Percentiles rank a stretch among this genome's conserved stretches.
phyloP scores from a whole-genome alignment of 1,140 invertebrate genomes.

The Drosophila sp. region DNA sequence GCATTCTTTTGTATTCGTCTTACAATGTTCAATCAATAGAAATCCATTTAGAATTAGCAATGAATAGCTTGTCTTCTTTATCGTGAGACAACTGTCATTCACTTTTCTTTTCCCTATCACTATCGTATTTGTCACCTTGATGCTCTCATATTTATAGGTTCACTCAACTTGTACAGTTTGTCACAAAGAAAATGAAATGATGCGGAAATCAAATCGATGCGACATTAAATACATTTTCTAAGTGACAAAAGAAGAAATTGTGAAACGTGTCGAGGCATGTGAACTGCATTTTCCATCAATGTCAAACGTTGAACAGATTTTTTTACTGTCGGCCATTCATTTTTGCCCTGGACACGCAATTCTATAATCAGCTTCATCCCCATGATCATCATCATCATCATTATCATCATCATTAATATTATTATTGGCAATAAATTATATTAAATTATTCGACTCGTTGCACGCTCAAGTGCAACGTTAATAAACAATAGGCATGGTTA shows the following conservation, averaged over 20 bases:
- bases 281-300: slow-evolving; percentile 66
- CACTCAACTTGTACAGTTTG: slow-evolving; percentile 58
- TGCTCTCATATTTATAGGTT: slow-evolving; percentile 32
- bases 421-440: slow-evolving; percentile 53
- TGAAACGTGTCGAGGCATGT: slow-evolving; percentile 28
- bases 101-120: slow-evolving; percentile 1
- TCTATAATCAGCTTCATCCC: slow-evolving; percentile 20
- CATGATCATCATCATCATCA: no score
- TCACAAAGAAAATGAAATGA: slow-evolving; percentile 68
- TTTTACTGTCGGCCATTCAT: slow-evolving; percentile 15
- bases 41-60: neutral
- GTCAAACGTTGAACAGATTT: slow-evolving; percentile 52
- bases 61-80: neutral
- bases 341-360: slow-evolving; percentile 6
- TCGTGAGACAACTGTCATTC: neutral
- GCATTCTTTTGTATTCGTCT: no score
- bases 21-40: no score
- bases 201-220: slow-evolving; percentile 61
- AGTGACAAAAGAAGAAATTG: slow-evolving; percentile 56
- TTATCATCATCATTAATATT: slow-evolving; percentile 29
- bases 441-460: slow-evolving; percentile 57
- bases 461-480: slow-evolving; percentile 54
- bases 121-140: slow-evolving; percentile 19
- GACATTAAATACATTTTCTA: slow-evolving; percentile 58
- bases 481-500: slow-evolving; percentile 40